These are phyloP conservation scores for Panzeria rudis DNA, from an alignment of 2,888 invertebrate genomes.

Conservation along the genomic window DNA sequence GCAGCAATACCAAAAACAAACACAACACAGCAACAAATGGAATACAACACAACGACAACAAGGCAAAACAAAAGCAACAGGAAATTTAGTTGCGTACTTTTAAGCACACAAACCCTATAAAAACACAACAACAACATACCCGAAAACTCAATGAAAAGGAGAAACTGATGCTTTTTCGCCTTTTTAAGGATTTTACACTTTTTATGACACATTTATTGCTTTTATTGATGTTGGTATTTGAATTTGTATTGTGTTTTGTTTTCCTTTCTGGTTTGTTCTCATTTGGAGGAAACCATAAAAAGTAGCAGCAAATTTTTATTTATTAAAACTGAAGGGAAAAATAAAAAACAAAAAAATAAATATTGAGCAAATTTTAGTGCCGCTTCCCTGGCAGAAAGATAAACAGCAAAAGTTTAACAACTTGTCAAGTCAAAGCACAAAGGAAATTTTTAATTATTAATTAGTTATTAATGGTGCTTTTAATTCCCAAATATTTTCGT, in stretches of 20 bases:
- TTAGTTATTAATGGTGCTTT: too few species aligned
- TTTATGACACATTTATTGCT: constrained; percentile 54
- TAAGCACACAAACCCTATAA: constrained; percentile 66
- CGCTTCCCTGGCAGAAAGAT: neutral
- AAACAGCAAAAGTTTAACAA: neutral
- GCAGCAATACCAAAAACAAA: constrained; percentile 16
- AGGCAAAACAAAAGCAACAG: constrained; percentile 53
- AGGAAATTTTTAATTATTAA: too few species aligned
- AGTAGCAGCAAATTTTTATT: neutral
- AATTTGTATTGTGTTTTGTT: neutral
- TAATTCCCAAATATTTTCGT: too few species aligned
- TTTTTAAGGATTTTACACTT: constrained; percentile 34
- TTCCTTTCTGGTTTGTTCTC: neutral
- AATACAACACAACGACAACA: constrained; percentile 9
- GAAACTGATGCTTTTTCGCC: constrained; percentile 34
- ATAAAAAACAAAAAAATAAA: constrained; percentile 4
- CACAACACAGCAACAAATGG: constrained; percentile 12
- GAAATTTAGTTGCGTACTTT: constrained; percentile 37
- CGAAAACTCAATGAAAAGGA: constrained; percentile 6
- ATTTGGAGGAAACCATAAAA: constrained; percentile 8
- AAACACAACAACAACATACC: neutral
- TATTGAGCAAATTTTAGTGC: neutral
- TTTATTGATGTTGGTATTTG: neutral
- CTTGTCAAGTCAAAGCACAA: neutral
- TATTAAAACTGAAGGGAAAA: constrained; percentile 28